Evolutionary conservation across 2,113 vertebrate species (phyloP).

Genomic region (Barbus barbus): DNA sequence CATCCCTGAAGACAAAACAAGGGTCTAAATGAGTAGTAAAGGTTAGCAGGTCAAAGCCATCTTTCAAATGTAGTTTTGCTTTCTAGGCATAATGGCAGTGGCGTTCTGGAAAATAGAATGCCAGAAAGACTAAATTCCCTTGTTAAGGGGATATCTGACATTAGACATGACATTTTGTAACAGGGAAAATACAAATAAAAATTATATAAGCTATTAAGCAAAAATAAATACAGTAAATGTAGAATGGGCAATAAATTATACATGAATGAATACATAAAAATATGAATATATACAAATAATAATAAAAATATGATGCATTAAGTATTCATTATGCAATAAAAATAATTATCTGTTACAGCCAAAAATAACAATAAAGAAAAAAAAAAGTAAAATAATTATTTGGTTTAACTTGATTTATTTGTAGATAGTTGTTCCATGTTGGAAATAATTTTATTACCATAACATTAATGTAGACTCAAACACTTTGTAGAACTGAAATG

Average conservation of each 20-base stretch:
- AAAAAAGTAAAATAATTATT: too few species aligned
- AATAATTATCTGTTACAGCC: not conserved
- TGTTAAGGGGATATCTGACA: slow-evolving; percentile 2
- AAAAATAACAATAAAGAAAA: not conserved
- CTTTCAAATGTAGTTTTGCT: slow-evolving; percentile 8
- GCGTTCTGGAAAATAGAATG: not conserved
- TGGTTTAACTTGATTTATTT: too few species aligned
- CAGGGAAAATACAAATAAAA: not conserved
- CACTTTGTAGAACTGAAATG: too few species aligned
- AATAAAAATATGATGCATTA: not conserved
- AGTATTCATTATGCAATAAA: not conserved
- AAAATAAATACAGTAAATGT: too few species aligned
- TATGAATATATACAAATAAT: not conserved
- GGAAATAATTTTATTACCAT: too few species aligned
- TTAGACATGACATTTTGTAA: not conserved
- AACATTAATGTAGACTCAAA: too few species aligned
- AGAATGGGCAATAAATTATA: not conserved
- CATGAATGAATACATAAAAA: not conserved
- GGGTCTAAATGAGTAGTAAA: slow-evolving; percentile 15
- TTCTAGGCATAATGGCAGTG: not conserved
- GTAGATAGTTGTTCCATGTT: too few species aligned
- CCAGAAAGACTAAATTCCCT: not conserved
- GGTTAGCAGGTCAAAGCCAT: slow-evolving; percentile 12
- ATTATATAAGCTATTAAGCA: not conserved
- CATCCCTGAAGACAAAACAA: not conserved